Evolutionary conservation across 2,797 vertebrate genomes (phyloP).

Genomic region (Leuciscus waleckii): DNA sequence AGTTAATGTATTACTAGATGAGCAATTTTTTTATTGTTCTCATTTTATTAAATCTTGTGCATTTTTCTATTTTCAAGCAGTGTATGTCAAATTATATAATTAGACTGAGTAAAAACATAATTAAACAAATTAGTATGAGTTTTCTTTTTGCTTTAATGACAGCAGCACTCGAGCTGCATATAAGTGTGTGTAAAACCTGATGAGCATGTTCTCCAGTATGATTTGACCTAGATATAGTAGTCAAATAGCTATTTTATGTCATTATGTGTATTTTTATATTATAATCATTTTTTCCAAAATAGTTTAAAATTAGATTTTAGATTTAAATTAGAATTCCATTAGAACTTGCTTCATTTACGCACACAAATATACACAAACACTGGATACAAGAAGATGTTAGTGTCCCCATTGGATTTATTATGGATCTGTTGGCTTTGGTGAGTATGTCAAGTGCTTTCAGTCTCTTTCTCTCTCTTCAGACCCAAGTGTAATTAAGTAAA

Average conservation of each 20-base stretch:
- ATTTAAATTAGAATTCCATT: background rate
- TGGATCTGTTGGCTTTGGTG: constrained; percentile 43
- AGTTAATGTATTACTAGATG: no score
- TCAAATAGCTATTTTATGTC: background rate
- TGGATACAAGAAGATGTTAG: constrained; percentile 37
- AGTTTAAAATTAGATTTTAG: background rate
- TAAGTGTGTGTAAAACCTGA: background rate
- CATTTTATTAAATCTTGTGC: background rate
- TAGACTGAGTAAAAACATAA: background rate
- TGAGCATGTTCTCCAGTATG: background rate
- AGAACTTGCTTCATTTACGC: background rate
- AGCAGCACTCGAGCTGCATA: background rate
- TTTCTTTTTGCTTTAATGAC: background rate
- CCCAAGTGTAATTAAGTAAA: constrained; percentile 46
- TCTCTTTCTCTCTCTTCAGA: constrained; percentile 14
- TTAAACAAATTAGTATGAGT: background rate
- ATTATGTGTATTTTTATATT: background rate
- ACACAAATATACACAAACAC: constrained; percentile 2
- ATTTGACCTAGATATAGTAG: no score
- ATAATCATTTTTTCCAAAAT: background rate
- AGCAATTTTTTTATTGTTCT: background rate
- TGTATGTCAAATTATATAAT: background rate
- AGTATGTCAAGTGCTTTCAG: constrained; percentile 41
- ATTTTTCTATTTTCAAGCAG: background rate
- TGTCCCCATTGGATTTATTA: constrained; percentile 41